Conservation (phyloP, 1,140 invertebrate species). For the Brachionus rubens region DNA sequence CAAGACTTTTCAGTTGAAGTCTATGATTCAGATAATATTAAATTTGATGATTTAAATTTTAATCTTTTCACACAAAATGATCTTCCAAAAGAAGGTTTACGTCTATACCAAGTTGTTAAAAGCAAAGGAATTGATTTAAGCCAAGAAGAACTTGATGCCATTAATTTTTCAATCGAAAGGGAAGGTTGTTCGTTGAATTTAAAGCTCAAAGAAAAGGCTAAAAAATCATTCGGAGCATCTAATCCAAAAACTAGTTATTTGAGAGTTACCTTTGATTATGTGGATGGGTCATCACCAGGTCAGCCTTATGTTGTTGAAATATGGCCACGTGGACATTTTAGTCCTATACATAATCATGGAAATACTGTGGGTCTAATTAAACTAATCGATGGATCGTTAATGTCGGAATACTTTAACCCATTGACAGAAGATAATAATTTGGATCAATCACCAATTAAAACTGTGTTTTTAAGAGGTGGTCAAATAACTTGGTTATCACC, state of each 20-base stretch:
- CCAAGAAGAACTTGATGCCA: not conserved
- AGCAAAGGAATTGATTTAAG: not conserved
- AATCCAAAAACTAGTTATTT: constrained; percentile 18
- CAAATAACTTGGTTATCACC: not conserved
- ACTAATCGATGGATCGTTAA: not conserved
- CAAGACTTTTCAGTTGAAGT: not conserved
- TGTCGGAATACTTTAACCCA: not conserved
- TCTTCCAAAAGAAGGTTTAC: not conserved
- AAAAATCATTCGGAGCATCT: not conserved
- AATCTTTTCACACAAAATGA: not conserved
- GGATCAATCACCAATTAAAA: not conserved
- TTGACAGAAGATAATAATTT: not conserved
- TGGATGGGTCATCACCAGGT: not conserved
- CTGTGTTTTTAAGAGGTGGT: not conserved
- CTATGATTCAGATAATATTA: not conserved
- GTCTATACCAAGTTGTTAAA: not conserved
- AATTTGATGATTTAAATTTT: not conserved
- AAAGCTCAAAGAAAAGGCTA: not conserved
- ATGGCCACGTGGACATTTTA: constrained; percentile 20
- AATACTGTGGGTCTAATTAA: not conserved
- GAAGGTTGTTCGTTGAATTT: not conserved
- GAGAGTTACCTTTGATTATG: not conserved
- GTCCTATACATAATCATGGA: constrained; percentile 15
- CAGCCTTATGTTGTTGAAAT: constrained; percentile 17
- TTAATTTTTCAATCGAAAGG: constrained; percentile 23